A percentile compares a stretch with the other conserved stretches of the same genome.
Evolutionary conservation across 2,113 vertebrate genomes (phyloP).

Genomic region (Nothoprocta perdicaria): DNA sequence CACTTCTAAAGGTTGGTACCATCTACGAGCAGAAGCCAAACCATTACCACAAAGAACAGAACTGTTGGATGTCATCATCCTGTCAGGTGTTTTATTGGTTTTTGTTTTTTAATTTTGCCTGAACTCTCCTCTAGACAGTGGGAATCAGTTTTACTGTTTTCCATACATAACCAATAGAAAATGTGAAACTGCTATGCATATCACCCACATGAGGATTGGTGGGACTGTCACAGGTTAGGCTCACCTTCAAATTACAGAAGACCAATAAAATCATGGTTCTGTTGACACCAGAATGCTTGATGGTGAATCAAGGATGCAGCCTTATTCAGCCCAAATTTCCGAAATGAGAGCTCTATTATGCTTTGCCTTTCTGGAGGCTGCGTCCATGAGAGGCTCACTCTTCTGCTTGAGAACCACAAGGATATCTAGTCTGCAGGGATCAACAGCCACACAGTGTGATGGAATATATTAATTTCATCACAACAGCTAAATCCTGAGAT

Average conservation of each 20-base stretch:
- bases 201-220: neutral
- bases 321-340: neutral
- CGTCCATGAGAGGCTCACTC: neutral
- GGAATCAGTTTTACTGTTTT: neutral
- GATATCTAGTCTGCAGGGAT: no score
- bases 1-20: neutral
- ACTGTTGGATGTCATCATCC: neutral
- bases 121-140: neutral
- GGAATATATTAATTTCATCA: neutral
- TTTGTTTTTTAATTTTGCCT: neutral
- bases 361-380: neutral
- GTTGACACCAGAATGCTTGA: neutral
- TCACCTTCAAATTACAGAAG: neutral
- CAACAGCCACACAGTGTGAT: neutral
- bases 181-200: neutral
- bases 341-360: neutral
- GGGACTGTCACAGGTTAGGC: accelerated
- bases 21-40: neutral
- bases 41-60: neutral
- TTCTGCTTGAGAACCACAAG: accelerated
- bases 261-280: neutral
- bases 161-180: neutral
- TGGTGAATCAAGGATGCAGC: neutral
- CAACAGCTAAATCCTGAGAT: neutral
- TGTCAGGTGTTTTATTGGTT: no score